phyloP scores from a whole-genome alignment of 2,113 vertebrate species.

The Spea multiplicata region DNA sequence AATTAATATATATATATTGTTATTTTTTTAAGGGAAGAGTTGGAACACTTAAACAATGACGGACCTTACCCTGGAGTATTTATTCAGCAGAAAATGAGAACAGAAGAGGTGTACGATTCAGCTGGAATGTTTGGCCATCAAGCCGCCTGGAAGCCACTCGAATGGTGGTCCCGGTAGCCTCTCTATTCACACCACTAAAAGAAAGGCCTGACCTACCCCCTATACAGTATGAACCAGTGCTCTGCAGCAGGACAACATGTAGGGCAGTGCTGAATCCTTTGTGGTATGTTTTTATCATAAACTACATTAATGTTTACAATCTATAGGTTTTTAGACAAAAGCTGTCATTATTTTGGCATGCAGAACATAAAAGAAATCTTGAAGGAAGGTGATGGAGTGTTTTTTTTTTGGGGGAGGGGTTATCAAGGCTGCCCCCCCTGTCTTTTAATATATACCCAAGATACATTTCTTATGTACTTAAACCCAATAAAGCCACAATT shows the following conservation, averaged over 20 bases:
- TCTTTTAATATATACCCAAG: too few species aligned
- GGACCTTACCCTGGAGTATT: slow-evolving; percentile 93
- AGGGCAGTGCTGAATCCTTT: slow-evolving; percentile 93
- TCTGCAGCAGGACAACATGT: slow-evolving; percentile 94
- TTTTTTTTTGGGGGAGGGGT: too few species aligned
- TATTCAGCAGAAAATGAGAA: slow-evolving; percentile 97
- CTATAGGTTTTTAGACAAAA: too few species aligned
- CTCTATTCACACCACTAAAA: slow-evolving; percentile 85
- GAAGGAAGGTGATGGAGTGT: too few species aligned
- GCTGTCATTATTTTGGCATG: too few species aligned
- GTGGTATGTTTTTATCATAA: slow-evolving; percentile 69
- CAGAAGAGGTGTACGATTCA: slow-evolving; percentile 92
- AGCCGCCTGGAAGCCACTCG: slow-evolving; percentile 93
- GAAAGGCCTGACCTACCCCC: slow-evolving; percentile 91
- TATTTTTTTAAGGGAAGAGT: slow-evolving; percentile 12
- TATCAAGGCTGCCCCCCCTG: too few species aligned
- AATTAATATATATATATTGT: neutral
- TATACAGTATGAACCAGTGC: slow-evolving; percentile 93
- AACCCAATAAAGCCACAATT: too few species aligned
- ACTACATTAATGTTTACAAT: too few species aligned
- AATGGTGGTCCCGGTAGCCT: slow-evolving; percentile 92
- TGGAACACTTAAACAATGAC: slow-evolving; percentile 71
- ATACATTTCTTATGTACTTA: too few species aligned
- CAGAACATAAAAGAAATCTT: too few species aligned
- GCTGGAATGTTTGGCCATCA: slow-evolving; percentile 98